Evolutionary conservation across 1,140 invertebrate genomes (phyloP).

Genomic region (Trachymyrmex cornetzi): DNA sequence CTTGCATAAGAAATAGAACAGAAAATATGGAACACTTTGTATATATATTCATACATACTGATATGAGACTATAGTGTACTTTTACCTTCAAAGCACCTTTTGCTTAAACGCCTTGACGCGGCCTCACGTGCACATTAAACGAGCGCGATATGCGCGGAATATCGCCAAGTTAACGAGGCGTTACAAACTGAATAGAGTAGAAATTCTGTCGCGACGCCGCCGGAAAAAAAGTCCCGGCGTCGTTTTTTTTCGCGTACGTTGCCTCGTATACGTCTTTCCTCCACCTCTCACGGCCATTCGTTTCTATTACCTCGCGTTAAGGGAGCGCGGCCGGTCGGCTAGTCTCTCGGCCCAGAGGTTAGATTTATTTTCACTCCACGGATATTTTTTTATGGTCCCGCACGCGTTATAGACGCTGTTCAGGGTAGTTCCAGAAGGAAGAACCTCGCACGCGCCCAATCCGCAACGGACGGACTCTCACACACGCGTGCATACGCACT

Average conservation of each 20-base stretch:
- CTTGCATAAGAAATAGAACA: slow-evolving; percentile 18
- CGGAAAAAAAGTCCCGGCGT: background rate
- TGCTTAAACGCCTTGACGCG: slow-evolving; percentile 41
- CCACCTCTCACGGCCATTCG: slow-evolving; percentile 77
- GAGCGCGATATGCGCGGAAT: slow-evolving; percentile 53
- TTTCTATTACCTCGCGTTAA: slow-evolving; percentile 84
- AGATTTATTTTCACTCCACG: slow-evolving; percentile 86
- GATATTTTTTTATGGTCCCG: slow-evolving; percentile 84
- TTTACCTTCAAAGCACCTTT: slow-evolving; percentile 41
- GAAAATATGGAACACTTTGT: slow-evolving; percentile 24
- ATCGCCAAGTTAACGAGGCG: slow-evolving; percentile 48
- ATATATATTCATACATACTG: slow-evolving; percentile 25
- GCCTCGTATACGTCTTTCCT: slow-evolving; percentile 25
- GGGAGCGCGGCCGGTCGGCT: slow-evolving; percentile 68
- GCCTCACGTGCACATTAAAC: slow-evolving; percentile 51
- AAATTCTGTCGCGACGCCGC: slow-evolving; percentile 47
- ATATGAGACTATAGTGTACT: slow-evolving; percentile 10
- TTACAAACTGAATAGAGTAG: slow-evolving; percentile 55
- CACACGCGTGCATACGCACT: background rate
- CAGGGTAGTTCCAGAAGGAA: slow-evolving; percentile 68
- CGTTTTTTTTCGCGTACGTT: slow-evolving; percentile 29
- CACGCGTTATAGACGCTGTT: slow-evolving; percentile 76
- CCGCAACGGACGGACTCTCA: slow-evolving; percentile 64
- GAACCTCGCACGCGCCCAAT: slow-evolving; percentile 77
- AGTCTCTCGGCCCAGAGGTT: slow-evolving; percentile 71